Percentiles rank a stretch among this genome's conserved stretches.
These are phyloP conservation scores for Drosophila yooni DNA, from an alignment of 2,888 invertebrate genomes.

Conservation along the genomic window DNA sequence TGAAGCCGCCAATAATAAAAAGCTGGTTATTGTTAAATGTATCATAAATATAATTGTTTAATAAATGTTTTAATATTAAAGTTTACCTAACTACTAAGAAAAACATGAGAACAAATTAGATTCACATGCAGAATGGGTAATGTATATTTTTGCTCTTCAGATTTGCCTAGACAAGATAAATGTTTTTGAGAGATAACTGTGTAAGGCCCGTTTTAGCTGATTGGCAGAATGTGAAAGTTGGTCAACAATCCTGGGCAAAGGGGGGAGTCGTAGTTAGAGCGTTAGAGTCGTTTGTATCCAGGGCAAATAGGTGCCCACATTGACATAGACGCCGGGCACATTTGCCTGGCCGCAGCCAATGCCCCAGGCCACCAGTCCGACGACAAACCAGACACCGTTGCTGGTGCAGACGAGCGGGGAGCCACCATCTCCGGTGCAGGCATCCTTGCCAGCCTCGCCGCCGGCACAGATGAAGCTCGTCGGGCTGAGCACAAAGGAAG, in stretches of 20 bases:
- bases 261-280: slow-evolving; percentile 22
- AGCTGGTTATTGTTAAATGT: background rate
- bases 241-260: background rate
- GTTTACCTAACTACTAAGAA: background rate
- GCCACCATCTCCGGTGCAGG: slow-evolving; percentile 89
- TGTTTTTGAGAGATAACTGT: background rate
- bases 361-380: slow-evolving; percentile 87
- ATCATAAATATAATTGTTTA: background rate
- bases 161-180: background rate
- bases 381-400: slow-evolving; percentile 84
- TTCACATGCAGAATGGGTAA: background rate
- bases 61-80: background rate
- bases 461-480: slow-evolving; percentile 92
- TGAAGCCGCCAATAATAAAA: background rate
- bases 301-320: slow-evolving; percentile 88
- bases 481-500: slow-evolving; percentile 87
- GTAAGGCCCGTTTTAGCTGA: too few species aligned
- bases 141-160: background rate
- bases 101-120: background rate
- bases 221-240: background rate
- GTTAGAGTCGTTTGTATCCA: slow-evolving; percentile 87
- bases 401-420: slow-evolving; percentile 83
- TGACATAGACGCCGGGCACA: slow-evolving; percentile 92
- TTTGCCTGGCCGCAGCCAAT: slow-evolving; percentile 88
- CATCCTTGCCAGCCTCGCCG: slow-evolving; percentile 90